Percentiles rank a stretch among this genome's conserved stretches.
phyloP scores from a whole-genome alignment of 2,888 invertebrate genomes.

The Esperia sulphurella region DNA sequence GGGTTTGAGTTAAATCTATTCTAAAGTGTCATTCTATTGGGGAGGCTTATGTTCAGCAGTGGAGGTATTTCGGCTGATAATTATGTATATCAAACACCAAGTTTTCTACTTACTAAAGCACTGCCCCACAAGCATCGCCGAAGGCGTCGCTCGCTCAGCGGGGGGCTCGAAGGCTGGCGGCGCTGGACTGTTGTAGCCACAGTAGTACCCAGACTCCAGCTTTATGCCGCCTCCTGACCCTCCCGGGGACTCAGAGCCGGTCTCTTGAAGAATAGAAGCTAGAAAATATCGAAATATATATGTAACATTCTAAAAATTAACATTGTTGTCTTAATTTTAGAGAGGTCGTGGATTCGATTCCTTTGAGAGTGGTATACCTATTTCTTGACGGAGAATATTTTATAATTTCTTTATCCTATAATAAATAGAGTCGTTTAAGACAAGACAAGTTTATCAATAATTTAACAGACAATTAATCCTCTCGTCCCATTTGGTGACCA shows the following conservation, averaged over 20 bases:
- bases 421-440: no score
- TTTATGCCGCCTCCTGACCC: constrained; percentile 72
- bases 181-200: constrained; percentile 73
- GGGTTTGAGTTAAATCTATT: no score
- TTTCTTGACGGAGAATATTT: no score
- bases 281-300: constrained; percentile 43
- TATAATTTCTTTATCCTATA: no score
- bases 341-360: no score
- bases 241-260: constrained; percentile 83
- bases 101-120: constrained; percentile 86
- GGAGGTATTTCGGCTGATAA: background rate
- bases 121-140: constrained; percentile 85
- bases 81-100: no score
- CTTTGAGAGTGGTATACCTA: no score
- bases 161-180: constrained; percentile 66
- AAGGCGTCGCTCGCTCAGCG: constrained; percentile 77
- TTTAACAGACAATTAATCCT: no score
- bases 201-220: constrained; percentile 73
- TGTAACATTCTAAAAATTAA: background rate
- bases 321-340: background rate
- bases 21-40: no score
- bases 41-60: background rate
- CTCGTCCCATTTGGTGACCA: no score
- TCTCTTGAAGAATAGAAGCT: constrained; percentile 97
- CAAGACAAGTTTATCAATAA: no score